Evolutionary conservation across 2,797 vertebrate genomes (phyloP), one percentile per base, ranked within the genome.

Genomic region (Ibycter americanus): DNA sequence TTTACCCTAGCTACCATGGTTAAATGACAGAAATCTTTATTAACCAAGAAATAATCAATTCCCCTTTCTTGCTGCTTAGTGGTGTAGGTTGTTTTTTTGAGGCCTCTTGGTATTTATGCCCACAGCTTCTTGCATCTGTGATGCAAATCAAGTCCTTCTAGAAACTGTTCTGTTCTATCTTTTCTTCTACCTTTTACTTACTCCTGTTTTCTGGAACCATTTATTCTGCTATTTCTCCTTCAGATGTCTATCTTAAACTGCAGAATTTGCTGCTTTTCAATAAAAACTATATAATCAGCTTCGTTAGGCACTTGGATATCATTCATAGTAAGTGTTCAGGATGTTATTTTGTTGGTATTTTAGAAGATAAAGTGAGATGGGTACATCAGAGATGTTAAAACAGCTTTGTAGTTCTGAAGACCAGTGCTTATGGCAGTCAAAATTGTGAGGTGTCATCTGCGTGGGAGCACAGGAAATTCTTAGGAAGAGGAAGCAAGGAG

Each of bases 371-470:
- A 63, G 34, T 63, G 58, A 63, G 38, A 23, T 78, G 19, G 7
- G 22, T 68, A 31, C 12, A 38, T 61, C 15, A 46, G 26, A 90
- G 36, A n/a, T 34, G 17, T 52, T 89, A 25, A 66, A 87, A 49
- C 14, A 40, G 6, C 18, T 44, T 59, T 65, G 36, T 52, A 15
- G 11, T 90, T 92, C 21, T 49, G 55, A 81, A 47, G 68, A 47
- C 32, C 29, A 47, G 4, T 42, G 11, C 16, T n/a, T 14, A 4
- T 0, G 1, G 4, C 51, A 34, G 29, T 72, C 19, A 68, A 5
- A 85, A 63, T 47, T 22, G 12, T 63, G 76, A 49, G 15, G 12
- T 62, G 23, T 54, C 8, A 8, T 85, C 38, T 68, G 4, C 44
- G 18, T 62, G 34, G 56, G 21, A 88, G 44, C 23, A 49, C 21